Percentiles rank a stretch among this genome's conserved stretches.
These are phyloP conservation scores for Anoncus sp. DNA, from an alignment of 2,888 invertebrate species.

Conservation along the genomic window DNA sequence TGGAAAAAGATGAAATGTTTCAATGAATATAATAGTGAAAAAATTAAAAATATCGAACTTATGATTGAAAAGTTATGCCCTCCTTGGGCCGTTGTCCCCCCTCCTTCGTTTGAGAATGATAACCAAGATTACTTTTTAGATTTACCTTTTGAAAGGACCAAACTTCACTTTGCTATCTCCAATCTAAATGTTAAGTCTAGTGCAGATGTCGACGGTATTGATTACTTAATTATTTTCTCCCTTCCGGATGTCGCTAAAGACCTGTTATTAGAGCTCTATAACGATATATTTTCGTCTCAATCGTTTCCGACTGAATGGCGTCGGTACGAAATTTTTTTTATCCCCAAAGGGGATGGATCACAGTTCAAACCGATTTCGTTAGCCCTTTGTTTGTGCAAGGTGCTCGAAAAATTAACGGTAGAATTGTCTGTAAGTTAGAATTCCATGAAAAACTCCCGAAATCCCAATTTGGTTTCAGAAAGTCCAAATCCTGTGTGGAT, in stretches of 20 bases:
- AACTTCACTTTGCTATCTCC: conserved; percentile 38
- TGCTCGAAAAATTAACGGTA: conserved; percentile 41
- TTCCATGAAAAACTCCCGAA: too few species aligned
- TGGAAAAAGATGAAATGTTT: conserved; percentile 45
- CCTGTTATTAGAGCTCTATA: conserved; percentile 24
- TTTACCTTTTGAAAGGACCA: conserved; percentile 3
- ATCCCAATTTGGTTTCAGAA: too few species aligned
- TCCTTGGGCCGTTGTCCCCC: background rate
- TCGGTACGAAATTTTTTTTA: conserved; percentile 31
- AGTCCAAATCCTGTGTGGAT: too few species aligned
- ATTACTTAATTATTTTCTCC: conserved; percentile 38
- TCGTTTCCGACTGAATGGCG: conserved; percentile 41
- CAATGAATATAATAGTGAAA: conserved; percentile 27
- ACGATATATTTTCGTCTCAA: conserved; percentile 29
- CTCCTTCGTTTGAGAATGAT: conserved; percentile 17
- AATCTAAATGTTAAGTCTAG: conserved; percentile 43
- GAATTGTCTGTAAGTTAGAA: too few species aligned
- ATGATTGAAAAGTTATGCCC: conserved; percentile 30
- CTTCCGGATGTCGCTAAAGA: conserved; percentile 9
- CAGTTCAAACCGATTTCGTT: conserved; percentile 50
- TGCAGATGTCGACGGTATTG: conserved; percentile 46
- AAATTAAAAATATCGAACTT: background rate
- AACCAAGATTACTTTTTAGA: conserved; percentile 33
- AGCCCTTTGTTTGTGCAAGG: conserved; percentile 46
- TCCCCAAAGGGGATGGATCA: conserved; percentile 33